Conservation (phyloP, 2,797 vertebrate species). For the Anas georgica region DNA sequence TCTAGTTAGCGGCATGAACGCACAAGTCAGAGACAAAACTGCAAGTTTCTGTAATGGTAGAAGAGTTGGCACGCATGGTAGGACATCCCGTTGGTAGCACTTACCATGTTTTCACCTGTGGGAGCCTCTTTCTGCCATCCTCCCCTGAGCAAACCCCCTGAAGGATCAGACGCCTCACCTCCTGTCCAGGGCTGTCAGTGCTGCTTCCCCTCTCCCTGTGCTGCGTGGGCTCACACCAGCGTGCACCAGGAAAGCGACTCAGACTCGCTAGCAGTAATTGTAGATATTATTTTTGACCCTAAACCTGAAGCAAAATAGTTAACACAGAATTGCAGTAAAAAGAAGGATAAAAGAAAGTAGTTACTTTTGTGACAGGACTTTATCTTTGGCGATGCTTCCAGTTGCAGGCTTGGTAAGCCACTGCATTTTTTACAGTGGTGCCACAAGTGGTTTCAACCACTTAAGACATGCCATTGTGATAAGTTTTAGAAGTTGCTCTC, state of each 20-base stretch:
- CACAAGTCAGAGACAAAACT: not conserved
- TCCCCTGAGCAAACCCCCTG: not conserved
- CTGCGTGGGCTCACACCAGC: rapidly evolving
- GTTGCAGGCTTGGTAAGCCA: not conserved
- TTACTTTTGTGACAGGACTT: not conserved
- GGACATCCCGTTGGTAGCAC: not conserved
- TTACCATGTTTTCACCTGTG: not conserved
- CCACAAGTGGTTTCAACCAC: not conserved
- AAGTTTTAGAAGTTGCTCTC: not conserved
- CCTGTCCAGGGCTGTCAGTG: not conserved
- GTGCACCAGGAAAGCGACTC: not conserved
- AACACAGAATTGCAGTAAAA: not conserved
- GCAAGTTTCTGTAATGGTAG: not conserved
- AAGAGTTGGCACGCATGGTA: not conserved
- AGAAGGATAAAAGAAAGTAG: not conserved
- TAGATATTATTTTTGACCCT: not conserved
- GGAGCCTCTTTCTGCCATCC: not conserved
- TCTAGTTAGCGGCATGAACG: not conserved
- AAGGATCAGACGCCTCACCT: not conserved
- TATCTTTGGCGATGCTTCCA: not conserved
- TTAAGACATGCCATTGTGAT: not conserved
- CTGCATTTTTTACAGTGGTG: not conserved
- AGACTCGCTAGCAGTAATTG: not conserved
- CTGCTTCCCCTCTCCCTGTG: not conserved
- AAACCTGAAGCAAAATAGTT: not conserved